A percentile compares a stretch with the other conserved stretches of the same genome.
Conservation (phyloP, 2,888 invertebrate genomes). For the Drosophila conformis region DNA sequence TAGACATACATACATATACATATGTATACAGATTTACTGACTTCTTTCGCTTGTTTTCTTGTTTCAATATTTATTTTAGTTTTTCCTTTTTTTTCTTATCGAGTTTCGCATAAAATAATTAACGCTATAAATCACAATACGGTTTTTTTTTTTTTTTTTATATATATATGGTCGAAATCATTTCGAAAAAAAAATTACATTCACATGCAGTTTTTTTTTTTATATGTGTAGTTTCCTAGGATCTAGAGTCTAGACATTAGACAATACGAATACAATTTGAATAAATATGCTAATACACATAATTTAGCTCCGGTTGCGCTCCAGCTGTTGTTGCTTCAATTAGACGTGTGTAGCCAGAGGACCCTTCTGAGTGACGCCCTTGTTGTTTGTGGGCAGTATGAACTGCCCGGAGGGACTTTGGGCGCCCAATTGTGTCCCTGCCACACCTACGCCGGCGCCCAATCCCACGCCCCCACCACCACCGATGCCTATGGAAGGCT, state of each 20-base stretch:
- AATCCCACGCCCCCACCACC: conserved; percentile 78
- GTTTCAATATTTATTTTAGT: conserved; percentile 4
- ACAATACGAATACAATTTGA: conserved; percentile 51
- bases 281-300: conserved; percentile 50
- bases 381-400: conserved; percentile 85
- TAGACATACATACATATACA: conserved; percentile 50
- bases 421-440: conserved; percentile 88
- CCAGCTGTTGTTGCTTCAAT: conserved; percentile 52
- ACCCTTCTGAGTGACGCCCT: conserved; percentile 83
- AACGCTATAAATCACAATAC: conserved; percentile 85
- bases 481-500: conserved; percentile 86
- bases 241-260: conserved; percentile 47
- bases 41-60: conserved; percentile 4
- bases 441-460: conserved; percentile 22
- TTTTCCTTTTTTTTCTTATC: conserved; percentile 11
- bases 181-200: conserved; percentile 56
- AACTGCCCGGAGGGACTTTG: conserved; percentile 85
- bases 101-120: conserved; percentile 81
- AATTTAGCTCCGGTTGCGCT: conserved; percentile 14
- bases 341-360: conserved; percentile 88
- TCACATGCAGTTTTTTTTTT: conserved; percentile 1
- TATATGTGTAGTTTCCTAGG: conserved; percentile 39
- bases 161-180: conserved; percentile 45
- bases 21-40: conserved; percentile 20
- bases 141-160: conserved; percentile 65